Evolutionary conservation across 1,140 invertebrate species (phyloP).

Genomic region (Panulirus ornatus): DNA sequence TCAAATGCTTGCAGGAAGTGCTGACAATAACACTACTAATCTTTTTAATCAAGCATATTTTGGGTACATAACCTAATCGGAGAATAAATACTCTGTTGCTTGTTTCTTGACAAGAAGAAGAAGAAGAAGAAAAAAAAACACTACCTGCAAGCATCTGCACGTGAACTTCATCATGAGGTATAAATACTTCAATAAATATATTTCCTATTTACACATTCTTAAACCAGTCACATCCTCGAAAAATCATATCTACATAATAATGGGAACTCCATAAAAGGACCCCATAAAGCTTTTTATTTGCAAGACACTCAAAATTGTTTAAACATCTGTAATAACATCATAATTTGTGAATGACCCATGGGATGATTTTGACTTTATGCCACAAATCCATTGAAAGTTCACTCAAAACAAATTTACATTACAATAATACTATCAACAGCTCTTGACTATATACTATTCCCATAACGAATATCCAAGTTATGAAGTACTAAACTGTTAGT

Average conservation of each 20-base stretch:
- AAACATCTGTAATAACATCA: conserved; percentile 13
- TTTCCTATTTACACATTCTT: conserved; percentile 39
- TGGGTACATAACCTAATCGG: neutral
- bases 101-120: neutral
- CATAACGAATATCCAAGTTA: neutral
- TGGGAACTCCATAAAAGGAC: neutral
- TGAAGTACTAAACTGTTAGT: neutral
- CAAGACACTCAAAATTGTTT: neutral
- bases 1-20: conserved; percentile 37
- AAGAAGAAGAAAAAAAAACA: neutral
- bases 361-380: conserved; percentile 21
- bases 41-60: neutral
- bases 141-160: conserved; percentile 28
- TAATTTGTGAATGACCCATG: neutral
- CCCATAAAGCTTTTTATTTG: neutral
- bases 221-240: conserved; percentile 34
- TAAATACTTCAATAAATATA: conserved; percentile 48
- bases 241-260: conserved; percentile 38
- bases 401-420: neutral
- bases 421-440: too few relatives aligned
- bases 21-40: neutral
- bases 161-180: conserved; percentile 46
- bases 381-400: neutral
- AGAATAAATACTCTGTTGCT: neutral
- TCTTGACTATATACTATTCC: neutral